These are phyloP conservation scores for Smutsia temminckii DNA, from an alignment of 2,797 vertebrate species.

Conservation along the genomic window DNA sequence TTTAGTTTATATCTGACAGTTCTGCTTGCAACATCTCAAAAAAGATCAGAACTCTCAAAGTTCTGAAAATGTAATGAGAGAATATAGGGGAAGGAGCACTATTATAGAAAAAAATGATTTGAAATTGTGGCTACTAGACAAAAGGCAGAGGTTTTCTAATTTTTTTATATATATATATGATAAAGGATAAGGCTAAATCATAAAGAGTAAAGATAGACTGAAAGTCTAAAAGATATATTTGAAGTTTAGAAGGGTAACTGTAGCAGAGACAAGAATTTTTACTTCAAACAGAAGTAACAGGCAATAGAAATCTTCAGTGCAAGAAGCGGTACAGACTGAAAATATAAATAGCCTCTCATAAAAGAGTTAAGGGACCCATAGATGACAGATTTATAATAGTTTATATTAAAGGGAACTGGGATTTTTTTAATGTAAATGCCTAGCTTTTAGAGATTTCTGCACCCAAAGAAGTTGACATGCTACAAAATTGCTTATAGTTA, in stretches of 20 bases:
- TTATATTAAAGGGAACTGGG: constrained; percentile 42
- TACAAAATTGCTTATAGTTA: constrained; percentile 18
- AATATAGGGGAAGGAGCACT: background rate
- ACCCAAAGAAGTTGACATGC: constrained; percentile 32
- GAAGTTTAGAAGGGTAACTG: background rate
- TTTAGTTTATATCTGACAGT: background rate
- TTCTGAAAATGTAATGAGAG: background rate
- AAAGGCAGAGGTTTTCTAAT: background rate
- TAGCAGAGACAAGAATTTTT: background rate
- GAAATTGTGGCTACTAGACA: background rate
- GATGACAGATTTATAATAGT: constrained; percentile 43
- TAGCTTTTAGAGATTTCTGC: constrained; percentile 34
- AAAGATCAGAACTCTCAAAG: background rate
- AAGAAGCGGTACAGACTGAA: constrained; percentile 39
- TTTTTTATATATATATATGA: no score
- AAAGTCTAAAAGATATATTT: constrained; percentile 33
- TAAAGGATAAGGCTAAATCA: no score
- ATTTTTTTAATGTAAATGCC: constrained; percentile 40
- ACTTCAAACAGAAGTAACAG: constrained; percentile 50
- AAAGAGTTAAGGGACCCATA: constrained; percentile 53
- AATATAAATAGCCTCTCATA: constrained; percentile 56
- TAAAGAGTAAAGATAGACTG: background rate
- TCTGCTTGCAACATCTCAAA: background rate
- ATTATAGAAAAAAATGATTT: background rate
- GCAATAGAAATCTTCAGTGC: constrained; percentile 18